phyloP scores from a whole-genome alignment of 1,140 invertebrate genomes.

The Holotrichia oblita region DNA sequence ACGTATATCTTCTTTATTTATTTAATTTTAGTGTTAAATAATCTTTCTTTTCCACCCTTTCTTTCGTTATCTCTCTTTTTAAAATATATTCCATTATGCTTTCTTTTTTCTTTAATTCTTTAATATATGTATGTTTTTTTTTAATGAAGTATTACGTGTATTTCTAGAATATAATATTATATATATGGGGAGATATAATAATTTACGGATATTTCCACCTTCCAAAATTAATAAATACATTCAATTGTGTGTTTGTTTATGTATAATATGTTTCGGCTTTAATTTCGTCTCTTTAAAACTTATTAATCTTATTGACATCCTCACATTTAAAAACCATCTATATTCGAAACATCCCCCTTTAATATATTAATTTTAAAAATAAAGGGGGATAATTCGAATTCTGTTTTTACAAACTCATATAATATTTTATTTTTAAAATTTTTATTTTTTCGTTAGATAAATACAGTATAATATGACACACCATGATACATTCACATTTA shows the following conservation, averaged over 20 bases:
- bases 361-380: background rate
- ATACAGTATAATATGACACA: slow-evolving; percentile 47
- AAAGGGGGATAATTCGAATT: background rate
- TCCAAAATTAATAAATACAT: slow-evolving; percentile 5
- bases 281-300: slow-evolving; percentile 47
- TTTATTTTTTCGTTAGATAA: slow-evolving; percentile 9
- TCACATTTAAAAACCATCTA: slow-evolving; percentile 53
- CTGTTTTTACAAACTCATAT: background rate
- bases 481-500: slow-evolving; percentile 54
- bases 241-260: background rate
- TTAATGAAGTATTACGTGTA: background rate
- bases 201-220: background rate
- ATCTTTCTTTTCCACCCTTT: no score
- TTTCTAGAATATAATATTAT: background rate
- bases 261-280: slow-evolving; percentile 40
- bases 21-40: no score
- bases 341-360: slow-evolving; percentile 38
- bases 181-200: background rate
- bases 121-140: background rate
- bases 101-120: background rate
- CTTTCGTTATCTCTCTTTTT: background rate
- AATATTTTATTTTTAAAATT: no score
- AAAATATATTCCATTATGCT: background rate
- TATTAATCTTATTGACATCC: slow-evolving; percentile 57
- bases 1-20: background rate